Evolutionary conservation across 2,113 vertebrate genomes (phyloP).

Genomic region (Eonycteris spelaea): DNA sequence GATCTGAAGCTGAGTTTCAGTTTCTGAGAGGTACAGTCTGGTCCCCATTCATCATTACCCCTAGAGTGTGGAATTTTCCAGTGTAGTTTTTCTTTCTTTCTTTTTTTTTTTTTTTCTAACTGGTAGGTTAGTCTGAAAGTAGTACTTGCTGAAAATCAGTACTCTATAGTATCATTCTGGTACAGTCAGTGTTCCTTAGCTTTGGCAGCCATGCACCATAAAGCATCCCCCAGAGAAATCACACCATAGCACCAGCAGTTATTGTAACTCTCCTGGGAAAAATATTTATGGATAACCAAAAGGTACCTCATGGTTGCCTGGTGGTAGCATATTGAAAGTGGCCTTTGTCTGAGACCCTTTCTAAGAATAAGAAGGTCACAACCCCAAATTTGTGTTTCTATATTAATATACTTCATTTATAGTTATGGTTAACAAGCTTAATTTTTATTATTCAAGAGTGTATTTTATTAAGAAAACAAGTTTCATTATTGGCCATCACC

Average conservation of each 20-base stretch:
- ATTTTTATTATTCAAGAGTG: background rate
- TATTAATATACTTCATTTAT: background rate
- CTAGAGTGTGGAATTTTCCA: too few relatives aligned
- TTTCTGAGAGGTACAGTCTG: too few relatives aligned
- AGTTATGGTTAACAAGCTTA: background rate
- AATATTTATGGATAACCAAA: too few relatives aligned
- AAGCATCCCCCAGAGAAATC: background rate
- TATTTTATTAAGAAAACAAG: background rate
- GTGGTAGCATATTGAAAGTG: background rate
- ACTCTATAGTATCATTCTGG: background rate
- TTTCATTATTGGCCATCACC: background rate
- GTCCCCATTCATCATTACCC: too few relatives aligned
- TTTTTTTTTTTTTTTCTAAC: background rate
- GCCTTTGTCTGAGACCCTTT: background rate
- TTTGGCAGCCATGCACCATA: background rate
- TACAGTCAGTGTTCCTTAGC: background rate
- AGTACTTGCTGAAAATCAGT: background rate
- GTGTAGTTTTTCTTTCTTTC: background rate
- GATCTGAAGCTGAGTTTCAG: too few relatives aligned
- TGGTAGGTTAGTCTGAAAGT: background rate
- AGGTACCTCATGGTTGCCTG: background rate
- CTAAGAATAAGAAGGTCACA: background rate
- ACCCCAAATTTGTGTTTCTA: background rate
- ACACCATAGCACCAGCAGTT: background rate
- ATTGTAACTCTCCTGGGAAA: background rate